phyloP scores from a whole-genome alignment of 2,797 vertebrate species.

The Varecia variegata region DNA sequence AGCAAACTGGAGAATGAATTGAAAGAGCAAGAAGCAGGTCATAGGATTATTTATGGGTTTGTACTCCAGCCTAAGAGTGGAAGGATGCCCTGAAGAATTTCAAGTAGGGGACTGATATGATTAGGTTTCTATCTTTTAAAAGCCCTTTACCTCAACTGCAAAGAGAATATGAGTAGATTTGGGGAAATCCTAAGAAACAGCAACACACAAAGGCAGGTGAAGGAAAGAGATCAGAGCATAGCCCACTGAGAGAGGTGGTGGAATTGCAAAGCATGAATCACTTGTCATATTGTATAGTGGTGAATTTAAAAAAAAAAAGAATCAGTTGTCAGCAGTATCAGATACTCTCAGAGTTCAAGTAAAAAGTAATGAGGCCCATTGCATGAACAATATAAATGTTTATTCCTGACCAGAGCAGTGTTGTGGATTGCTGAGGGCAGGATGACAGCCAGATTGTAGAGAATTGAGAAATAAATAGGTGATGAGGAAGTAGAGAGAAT shows the following conservation, averaged over 20 bases:
- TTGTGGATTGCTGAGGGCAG: not conserved
- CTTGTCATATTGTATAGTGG: not conserved
- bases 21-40: not conserved
- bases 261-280: not conserved
- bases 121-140: not conserved
- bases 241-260: not conserved
- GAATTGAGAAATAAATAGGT: not conserved
- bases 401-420: not conserved
- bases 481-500: not conserved
- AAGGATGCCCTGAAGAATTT: not conserved
- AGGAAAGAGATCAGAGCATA: not conserved
- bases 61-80: not conserved
- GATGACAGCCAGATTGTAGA: not conserved
- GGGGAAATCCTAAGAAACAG: not conserved
- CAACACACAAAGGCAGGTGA: not conserved
- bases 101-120: not conserved
- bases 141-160: not conserved
- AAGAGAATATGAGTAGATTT: not conserved
- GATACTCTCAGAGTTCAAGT: not conserved
- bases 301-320: not conserved
- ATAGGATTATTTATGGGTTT: not conserved
- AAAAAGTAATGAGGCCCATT: not conserved
- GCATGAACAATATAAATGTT: not conserved
- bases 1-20: not conserved
- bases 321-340: not conserved